phyloP scores from a whole-genome alignment of 2,888 invertebrate genomes.

The Perizoma affinitatum region DNA sequence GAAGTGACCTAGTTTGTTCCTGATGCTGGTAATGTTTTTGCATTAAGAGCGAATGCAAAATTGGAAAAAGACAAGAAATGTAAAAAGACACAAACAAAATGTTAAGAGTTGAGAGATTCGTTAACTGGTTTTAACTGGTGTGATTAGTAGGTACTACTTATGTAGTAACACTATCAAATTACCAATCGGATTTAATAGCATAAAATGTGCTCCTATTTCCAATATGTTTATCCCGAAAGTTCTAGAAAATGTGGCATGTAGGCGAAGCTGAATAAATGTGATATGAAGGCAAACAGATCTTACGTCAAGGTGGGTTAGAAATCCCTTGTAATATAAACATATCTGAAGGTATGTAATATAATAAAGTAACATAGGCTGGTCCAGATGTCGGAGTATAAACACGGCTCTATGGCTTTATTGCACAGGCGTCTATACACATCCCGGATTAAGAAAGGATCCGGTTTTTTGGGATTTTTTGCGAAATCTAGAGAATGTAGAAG shows the following conservation, averaged over 20 bases:
- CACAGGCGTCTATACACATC: conserved; percentile 16
- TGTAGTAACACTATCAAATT: neutral
- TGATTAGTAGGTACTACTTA: neutral
- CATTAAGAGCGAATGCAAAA: neutral
- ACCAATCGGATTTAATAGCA: neutral
- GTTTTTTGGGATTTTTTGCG: conserved; percentile 9
- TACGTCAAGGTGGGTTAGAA: conserved; percentile 11
- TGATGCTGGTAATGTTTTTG: neutral
- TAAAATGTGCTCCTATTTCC: neutral
- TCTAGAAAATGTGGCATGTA: neutral
- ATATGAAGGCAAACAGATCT: conserved; percentile 12
- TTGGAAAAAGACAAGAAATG: no score
- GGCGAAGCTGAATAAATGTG: conserved; percentile 9
- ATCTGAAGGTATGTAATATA: conserved; percentile 24
- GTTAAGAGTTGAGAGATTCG: no score
- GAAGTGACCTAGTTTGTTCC: conserved; percentile 15
- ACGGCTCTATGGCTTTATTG: conserved; percentile 24
- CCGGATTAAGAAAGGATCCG: conserved; percentile 15
- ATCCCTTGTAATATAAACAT: conserved; percentile 23
- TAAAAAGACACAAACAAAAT: no score
- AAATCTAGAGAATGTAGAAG: conserved; percentile 1
- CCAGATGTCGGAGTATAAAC: conserved; percentile 29
- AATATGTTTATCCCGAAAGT: conserved; percentile 2
- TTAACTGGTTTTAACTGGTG: no score
- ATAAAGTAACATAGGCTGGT: conserved; percentile 29